Percentiles rank a stretch among this genome's conserved stretches.
Evolutionary conservation across 2,797 vertebrate species (phyloP).

Genomic region (Peromyscus nudipes): DNA sequence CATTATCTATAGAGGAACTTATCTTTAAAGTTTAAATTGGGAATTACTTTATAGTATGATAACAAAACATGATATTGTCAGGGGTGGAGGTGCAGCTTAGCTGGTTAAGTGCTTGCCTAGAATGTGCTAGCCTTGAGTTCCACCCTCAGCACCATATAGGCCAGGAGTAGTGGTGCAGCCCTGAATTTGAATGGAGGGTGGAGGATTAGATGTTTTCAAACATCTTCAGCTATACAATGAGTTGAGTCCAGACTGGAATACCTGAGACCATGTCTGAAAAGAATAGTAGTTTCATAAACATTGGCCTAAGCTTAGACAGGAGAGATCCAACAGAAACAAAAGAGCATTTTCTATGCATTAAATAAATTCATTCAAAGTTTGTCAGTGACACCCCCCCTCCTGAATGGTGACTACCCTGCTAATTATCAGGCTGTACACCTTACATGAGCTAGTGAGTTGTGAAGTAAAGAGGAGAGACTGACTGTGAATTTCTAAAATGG

Average conservation of each 20-base stretch:
- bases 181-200: not conserved
- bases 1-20: not conserved
- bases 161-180: not conserved
- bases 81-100: not conserved
- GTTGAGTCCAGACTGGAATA: not conserved
- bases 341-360: not conserved
- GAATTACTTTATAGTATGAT: not conserved
- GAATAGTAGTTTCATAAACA: not conserved
- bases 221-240: not conserved
- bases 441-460: not conserved
- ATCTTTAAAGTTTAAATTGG: not conserved
- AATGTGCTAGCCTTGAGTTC: not conserved
- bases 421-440: not conserved
- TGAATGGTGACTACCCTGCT: not conserved
- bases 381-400: not conserved
- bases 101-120: not conserved
- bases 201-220: not conserved
- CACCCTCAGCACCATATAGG: not conserved
- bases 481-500: not conserved
- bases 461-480: not conserved
- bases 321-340: not conserved
- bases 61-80: not conserved
- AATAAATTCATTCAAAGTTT: not conserved
- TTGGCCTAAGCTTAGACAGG: not conserved
- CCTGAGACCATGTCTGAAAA: not conserved